Evolutionary conservation across 1,140 invertebrate species (phyloP).

Genomic region (Hermatobates lingyangjiaoensis): DNA sequence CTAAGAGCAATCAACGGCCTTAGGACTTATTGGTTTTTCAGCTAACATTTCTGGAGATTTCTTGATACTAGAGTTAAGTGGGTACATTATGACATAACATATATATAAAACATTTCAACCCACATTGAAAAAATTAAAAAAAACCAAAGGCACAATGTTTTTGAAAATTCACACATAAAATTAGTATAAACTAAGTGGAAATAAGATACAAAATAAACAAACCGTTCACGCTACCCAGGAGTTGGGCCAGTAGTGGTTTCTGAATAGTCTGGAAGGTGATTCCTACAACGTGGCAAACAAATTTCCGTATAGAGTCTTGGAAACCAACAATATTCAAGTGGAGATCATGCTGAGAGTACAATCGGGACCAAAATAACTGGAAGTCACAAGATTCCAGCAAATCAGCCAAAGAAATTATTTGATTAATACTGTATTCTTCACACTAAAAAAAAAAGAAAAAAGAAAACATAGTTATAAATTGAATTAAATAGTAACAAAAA

Average conservation of each 20-base stretch:
- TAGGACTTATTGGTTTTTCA: too few relatives aligned
- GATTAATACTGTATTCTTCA: conserved; percentile 58
- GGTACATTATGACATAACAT: too few relatives aligned
- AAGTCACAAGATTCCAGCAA: conserved; percentile 88
- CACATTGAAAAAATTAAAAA: too few relatives aligned
- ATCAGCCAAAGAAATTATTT: conserved; percentile 75
- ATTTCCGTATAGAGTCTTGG: conserved; percentile 89
- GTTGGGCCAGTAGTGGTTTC: conserved; percentile 52
- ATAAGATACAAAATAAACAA: too few relatives aligned
- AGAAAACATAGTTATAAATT: conserved; percentile 5
- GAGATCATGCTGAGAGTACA: conserved; percentile 45
- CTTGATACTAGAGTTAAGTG: too few relatives aligned
- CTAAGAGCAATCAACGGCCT: too few relatives aligned
- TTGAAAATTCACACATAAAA: too few relatives aligned
- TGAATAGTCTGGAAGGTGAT: conserved; percentile 94
- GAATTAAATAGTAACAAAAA: not conserved
- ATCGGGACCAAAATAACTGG: conserved; percentile 67
- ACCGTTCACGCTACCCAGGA: conserved; percentile 74
- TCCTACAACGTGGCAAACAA: conserved; percentile 90
- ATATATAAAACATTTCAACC: too few relatives aligned
- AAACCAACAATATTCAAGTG: conserved; percentile 69
- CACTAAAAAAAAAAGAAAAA: conserved; percentile 34
- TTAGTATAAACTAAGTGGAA: too few relatives aligned
- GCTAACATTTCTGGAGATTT: too few relatives aligned
- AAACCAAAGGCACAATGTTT: too few relatives aligned